A percentile compares a stretch with the other conserved stretches of the same genome.
phyloP scores from a whole-genome alignment of 2,888 invertebrate species.

The Drosophila mercatorum region DNA sequence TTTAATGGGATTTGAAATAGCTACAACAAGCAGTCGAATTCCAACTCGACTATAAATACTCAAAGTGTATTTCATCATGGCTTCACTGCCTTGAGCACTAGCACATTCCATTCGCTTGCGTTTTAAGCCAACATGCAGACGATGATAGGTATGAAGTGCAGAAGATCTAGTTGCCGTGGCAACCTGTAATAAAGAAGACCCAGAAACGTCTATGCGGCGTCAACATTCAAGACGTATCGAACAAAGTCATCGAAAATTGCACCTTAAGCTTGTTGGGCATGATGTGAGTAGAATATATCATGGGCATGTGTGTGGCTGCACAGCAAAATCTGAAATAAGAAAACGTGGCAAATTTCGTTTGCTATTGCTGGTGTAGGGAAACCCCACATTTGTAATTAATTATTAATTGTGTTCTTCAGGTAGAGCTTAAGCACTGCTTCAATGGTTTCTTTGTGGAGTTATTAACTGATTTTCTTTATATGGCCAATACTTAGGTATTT shows the following conservation, averaged over 20 bases:
- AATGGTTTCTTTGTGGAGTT: too few species aligned
- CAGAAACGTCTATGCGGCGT: not conserved
- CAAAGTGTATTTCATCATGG: not conserved
- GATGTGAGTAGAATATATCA: not conserved
- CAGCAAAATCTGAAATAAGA: not conserved
- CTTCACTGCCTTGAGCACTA: not conserved
- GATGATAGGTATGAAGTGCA: not conserved
- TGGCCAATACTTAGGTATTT: too few species aligned
- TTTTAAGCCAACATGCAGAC: not conserved
- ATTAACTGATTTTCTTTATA: too few species aligned
- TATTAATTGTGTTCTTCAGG: too few species aligned
- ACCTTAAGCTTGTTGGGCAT: not conserved
- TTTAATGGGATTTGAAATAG: too few species aligned
- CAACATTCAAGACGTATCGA: not conserved
- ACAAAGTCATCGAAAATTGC: conserved; percentile 5
- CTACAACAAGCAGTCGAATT: not conserved
- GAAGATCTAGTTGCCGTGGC: not conserved
- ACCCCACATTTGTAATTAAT: too few species aligned
- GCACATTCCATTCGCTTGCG: not conserved
- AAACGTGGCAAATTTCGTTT: too few species aligned
- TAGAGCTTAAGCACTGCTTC: too few species aligned
- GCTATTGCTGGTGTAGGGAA: too few species aligned
- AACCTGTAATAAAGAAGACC: conserved; percentile 1
- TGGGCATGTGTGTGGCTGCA: not conserved
- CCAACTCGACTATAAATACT: not conserved